Conservation (phyloP, 2,888 invertebrate species). For the Leistus spinibarbis region DNA sequence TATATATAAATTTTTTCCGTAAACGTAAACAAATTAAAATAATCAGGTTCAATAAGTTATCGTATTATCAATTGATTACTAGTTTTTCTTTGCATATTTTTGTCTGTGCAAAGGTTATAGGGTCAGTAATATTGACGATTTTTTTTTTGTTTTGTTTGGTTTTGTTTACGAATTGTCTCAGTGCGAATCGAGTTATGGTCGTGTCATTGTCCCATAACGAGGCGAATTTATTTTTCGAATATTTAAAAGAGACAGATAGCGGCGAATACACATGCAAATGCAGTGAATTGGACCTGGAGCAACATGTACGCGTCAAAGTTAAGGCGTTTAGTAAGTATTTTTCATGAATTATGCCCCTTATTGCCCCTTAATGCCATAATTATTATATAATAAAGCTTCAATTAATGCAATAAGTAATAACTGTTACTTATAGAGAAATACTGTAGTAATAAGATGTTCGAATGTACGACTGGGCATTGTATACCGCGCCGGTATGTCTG, state of each 20-base stretch:
- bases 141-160: slow-evolving; percentile 8
- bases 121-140: slow-evolving; percentile 2
- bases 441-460: slow-evolving; percentile 50
- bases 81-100: background rate
- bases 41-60: background rate
- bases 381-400: background rate
- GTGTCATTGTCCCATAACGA: slow-evolving; percentile 36
- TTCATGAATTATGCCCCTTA: background rate
- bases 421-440: slow-evolving; percentile 36
- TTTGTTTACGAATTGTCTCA: background rate
- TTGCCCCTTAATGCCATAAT: background rate
- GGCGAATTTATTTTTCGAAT: slow-evolving; percentile 43
- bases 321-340: slow-evolving; percentile 32
- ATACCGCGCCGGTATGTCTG: slow-evolving; percentile 60
- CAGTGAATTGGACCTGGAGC: slow-evolving; percentile 21
- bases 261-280: slow-evolving; percentile 48
- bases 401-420: background rate
- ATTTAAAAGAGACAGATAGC: slow-evolving; percentile 46
- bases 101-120: background rate
- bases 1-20: background rate
- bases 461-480: slow-evolving; percentile 54
- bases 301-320: slow-evolving; percentile 34
- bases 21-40: background rate
- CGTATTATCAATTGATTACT: background rate
- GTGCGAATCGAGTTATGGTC: slow-evolving; percentile 33